A percentile compares a stretch with the other conserved stretches of the same genome.
Conservation (phyloP, 1,140 invertebrate species). For the Vanessa atalanta region DNA sequence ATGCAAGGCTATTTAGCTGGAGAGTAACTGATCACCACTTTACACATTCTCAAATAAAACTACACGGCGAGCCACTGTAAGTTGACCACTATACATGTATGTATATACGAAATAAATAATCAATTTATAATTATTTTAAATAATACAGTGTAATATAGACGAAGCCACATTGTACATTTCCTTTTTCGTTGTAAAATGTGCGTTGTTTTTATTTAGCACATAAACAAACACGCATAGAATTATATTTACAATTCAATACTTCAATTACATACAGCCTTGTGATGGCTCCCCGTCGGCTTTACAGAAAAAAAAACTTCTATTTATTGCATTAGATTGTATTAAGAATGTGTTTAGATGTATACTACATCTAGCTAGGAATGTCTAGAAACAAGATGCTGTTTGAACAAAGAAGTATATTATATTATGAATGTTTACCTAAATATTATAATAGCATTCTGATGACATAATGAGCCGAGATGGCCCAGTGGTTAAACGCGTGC, state of each 20-base stretch:
- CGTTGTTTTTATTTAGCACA: conserved; percentile 31
- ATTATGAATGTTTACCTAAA: no score
- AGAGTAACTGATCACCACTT: no score
- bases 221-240: conserved; percentile 38
- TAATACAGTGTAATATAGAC: conserved; percentile 28
- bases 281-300: conserved; percentile 39
- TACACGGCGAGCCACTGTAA: background rate
- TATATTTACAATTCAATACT: conserved; percentile 48
- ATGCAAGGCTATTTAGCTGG: no score
- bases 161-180: conserved; percentile 10
- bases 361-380: background rate
- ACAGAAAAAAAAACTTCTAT: conserved; percentile 39
- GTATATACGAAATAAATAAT: background rate
- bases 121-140: conserved; percentile 7
- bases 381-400: conserved; percentile 3
- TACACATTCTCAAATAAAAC: background rate
- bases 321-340: conserved; percentile 44
- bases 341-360: conserved; percentile 18
- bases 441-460: no score
- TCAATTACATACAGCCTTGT: conserved; percentile 47
- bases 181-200: conserved; percentile 30
- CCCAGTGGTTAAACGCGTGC: no score
- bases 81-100: background rate
- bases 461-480: no score
- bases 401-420: background rate